Evolutionary conservation across 1,140 invertebrate genomes (phyloP).

Genomic region (Whitmania pigra): DNA sequence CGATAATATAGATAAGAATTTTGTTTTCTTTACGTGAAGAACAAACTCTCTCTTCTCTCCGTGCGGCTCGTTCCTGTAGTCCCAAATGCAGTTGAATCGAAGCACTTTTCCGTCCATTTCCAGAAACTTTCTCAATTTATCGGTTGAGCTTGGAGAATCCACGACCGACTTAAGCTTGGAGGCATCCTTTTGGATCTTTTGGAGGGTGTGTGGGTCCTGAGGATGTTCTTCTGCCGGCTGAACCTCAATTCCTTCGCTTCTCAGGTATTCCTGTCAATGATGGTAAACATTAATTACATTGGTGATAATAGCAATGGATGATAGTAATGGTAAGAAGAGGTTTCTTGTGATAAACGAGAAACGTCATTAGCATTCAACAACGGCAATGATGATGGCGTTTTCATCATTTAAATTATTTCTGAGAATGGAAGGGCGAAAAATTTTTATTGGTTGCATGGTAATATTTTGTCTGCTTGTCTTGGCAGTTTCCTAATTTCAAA

Average conservation of each 20-base stretch:
- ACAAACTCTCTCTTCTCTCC: constrained; percentile 49
- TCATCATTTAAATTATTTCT: too few species aligned
- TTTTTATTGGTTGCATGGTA: too few species aligned
- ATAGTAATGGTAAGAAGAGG: too few species aligned
- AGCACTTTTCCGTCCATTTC: constrained; percentile 44
- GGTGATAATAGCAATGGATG: too few species aligned
- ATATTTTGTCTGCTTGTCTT: too few species aligned
- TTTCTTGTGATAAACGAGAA: too few species aligned
- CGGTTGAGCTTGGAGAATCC: constrained; percentile 38
- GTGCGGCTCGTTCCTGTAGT: constrained; percentile 55
- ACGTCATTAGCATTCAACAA: too few species aligned
- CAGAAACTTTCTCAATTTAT: constrained; percentile 41
- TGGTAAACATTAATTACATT: not conserved
- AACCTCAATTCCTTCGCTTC: constrained; percentile 66
- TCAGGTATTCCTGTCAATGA: constrained; percentile 56
- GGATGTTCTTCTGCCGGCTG: constrained; percentile 57
- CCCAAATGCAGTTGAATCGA: constrained; percentile 65
- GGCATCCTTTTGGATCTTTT: constrained; percentile 25
- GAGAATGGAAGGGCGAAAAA: too few species aligned
- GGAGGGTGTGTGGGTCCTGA: constrained; percentile 54
- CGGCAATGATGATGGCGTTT: too few species aligned
- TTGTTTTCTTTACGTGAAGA: constrained; percentile 36
- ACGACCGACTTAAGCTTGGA: not conserved
- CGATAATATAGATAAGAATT: not conserved
- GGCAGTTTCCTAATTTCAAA: too few species aligned